Conservation (phyloP, 1,140 invertebrate species). For the Heliconius himera region DNA sequence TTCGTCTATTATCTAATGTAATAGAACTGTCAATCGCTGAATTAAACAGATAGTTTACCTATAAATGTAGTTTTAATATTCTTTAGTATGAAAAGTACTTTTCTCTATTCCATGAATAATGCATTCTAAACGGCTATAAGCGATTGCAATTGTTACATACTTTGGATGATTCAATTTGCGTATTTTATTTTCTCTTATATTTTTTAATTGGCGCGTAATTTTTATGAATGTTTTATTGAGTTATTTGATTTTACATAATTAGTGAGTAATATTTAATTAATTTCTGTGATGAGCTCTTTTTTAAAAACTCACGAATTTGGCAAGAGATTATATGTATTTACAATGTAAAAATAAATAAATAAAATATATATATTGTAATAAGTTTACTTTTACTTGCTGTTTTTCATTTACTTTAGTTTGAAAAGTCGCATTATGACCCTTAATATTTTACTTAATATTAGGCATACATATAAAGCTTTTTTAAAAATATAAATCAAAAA, state of each 20-base stretch:
- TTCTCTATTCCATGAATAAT: constrained; percentile 5
- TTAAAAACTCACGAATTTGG: too few species aligned
- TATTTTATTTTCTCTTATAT: background rate
- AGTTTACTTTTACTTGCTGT: too few species aligned
- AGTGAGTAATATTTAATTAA: background rate
- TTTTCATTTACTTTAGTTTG: too few species aligned
- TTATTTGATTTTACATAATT: background rate
- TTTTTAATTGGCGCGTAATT: background rate
- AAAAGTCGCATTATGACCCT: too few species aligned
- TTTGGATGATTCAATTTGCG: background rate
- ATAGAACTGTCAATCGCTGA: background rate
- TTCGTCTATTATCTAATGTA: background rate
- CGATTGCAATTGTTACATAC: constrained; percentile 3
- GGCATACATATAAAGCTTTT: too few species aligned
- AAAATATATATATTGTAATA: too few species aligned
- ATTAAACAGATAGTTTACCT: constrained; percentile 3
- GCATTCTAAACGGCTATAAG: constrained; percentile 4
- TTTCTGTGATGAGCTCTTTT: too few species aligned
- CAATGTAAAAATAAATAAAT: too few species aligned
- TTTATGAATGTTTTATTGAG: background rate
- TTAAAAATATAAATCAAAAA: background rate
- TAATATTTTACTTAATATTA: too few species aligned
- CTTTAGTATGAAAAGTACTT: background rate
- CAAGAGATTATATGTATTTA: too few species aligned
- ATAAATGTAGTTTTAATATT: constrained; percentile 22